Conservation (phyloP, 1,140 invertebrate species). For the Polypedilum vanderplanki region DNA sequence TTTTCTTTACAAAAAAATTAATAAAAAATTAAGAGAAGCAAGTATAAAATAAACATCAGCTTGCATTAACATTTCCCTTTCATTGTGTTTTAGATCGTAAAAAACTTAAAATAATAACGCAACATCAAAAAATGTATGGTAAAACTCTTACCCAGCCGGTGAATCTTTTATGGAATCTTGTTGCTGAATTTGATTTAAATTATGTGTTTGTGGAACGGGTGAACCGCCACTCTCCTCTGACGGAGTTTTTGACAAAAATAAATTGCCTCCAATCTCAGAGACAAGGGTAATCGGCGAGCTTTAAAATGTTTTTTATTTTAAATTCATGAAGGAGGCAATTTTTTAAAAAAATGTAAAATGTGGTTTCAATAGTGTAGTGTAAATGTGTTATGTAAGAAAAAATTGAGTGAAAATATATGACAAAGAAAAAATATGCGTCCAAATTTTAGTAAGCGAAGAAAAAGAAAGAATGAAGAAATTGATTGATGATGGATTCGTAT, state of each 20-base stretch:
- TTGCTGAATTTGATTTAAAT: neutral
- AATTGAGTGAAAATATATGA: neutral
- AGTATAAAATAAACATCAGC: neutral
- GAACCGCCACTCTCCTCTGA: constrained; percentile 68
- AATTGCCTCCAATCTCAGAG: constrained; percentile 75
- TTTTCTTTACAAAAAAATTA: neutral
- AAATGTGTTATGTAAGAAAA: neutral
- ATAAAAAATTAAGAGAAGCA: neutral
- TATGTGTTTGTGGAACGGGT: constrained; percentile 41
- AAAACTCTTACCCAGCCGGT: neutral
- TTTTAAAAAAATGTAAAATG: constrained; percentile 30
- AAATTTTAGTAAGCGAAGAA: neutral
- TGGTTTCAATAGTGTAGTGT: constrained; percentile 32
- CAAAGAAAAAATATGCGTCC: constrained; percentile 14
- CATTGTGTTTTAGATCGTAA: neutral
- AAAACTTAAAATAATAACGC: neutral
- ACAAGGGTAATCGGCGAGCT: constrained; percentile 86
- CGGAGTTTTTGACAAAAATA: constrained; percentile 77
- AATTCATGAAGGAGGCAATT: neutral
- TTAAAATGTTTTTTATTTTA: constrained; percentile 22
- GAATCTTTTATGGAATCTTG: neutral
- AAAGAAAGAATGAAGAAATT: constrained; percentile 32
- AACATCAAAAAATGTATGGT: constrained; percentile 33
- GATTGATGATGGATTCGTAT: neutral
- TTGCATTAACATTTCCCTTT: too few relatives aligned